phyloP scores from a whole-genome alignment of 2,113 vertebrate genomes.

The Gobius niger region DNA sequence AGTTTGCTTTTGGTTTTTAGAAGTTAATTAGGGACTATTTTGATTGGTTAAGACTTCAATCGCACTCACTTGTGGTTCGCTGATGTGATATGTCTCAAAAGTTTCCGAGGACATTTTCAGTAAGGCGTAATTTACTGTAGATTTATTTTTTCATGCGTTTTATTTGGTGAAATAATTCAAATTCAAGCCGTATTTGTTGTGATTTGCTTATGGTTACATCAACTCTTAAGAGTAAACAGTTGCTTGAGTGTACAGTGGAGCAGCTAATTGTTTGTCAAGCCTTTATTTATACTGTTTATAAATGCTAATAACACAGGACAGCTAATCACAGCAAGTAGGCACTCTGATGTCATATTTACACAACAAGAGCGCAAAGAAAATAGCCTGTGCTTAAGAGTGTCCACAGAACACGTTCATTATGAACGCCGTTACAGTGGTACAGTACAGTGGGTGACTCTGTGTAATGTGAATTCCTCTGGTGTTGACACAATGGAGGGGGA shows the following conservation, averaged over 20 bases:
- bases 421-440: constrained; percentile 16
- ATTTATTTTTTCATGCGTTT: no score
- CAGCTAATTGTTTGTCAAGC: constrained; percentile 37
- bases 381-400: constrained; percentile 14
- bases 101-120: no score
- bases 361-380: constrained; percentile 30
- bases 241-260: not conserved
- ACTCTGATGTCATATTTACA: constrained; percentile 39
- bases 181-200: not conserved
- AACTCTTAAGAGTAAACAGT: not conserved
- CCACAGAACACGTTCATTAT: constrained; percentile 17
- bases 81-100: no score
- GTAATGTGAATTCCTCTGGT: constrained; percentile 54
- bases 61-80: no score
- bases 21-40: not conserved
- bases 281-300: constrained; percentile 48
- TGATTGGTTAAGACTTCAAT: not conserved
- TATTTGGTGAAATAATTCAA: not conserved
- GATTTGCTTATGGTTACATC: not conserved
- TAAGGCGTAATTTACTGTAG: no score
- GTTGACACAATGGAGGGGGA: constrained; percentile 53
- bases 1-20: not conserved
- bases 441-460: constrained; percentile 13
- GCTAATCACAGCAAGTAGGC: constrained; percentile 48
- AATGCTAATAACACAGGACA: constrained; percentile 42